phyloP scores from a whole-genome alignment of 2,113 vertebrate species.

The Danio rerio region GRCz12tu NC_133196.1:19867501-19868000 shows the following conservation, averaged over 20 bases:
- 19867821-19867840: background rate
- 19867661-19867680: background rate
- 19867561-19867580: background rate
- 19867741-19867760: slow-evolving; percentile 1
- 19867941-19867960: slow-evolving; percentile 3
- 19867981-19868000: slow-evolving; percentile 52
- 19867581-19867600: background rate
- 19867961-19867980: slow-evolving; percentile 18
- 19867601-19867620: background rate
- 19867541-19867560: no score
- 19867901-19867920: background rate
- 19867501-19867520: no score
- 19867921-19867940: slow-evolving; percentile 21
- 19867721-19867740: background rate
- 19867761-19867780: background rate
- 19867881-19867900: slow-evolving; percentile 3
- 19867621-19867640: background rate
- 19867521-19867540: no score
- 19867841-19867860: slow-evolving; percentile 1
- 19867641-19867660: background rate
- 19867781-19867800: slow-evolving; percentile 19
- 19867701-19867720: slow-evolving; percentile 12
- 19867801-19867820: background rate
- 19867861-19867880: background rate
- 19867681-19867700: slow-evolving; percentile 7